Conservation (phyloP, 2,797 vertebrate genomes). For the Amphiprion clarkii region DNA sequence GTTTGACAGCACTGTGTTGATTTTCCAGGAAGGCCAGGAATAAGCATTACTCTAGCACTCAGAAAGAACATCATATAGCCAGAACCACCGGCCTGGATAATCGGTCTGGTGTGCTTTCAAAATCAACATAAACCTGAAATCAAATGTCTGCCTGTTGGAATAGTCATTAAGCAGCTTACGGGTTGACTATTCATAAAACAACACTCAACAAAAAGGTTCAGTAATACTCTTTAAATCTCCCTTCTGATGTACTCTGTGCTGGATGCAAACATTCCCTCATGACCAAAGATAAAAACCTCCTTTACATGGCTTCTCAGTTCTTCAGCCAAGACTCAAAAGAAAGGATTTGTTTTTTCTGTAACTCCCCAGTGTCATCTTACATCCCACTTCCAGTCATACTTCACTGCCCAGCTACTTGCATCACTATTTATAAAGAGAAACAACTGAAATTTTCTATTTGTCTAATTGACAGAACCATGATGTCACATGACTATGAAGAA, state of each 20-base stretch:
- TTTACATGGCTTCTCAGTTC: constrained; percentile 62
- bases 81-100: constrained; percentile 39
- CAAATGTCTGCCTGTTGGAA: constrained; percentile 59
- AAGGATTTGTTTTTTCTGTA: background rate
- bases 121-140: constrained; percentile 60
- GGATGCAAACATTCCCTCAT: constrained; percentile 44
- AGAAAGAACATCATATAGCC: constrained; percentile 38
- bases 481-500: constrained; percentile 54
- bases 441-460: constrained; percentile 9
- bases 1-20: constrained; percentile 69
- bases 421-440: constrained; percentile 33
- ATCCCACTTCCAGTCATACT: constrained; percentile 47
- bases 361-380: constrained; percentile 35
- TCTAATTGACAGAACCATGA: constrained; percentile 46
- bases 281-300: constrained; percentile 62
- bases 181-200: constrained; percentile 46
- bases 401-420: constrained; percentile 27
- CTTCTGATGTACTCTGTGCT: constrained; percentile 43
- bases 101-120: constrained; percentile 46
- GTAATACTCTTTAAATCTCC: constrained; percentile 46
- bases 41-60: constrained; percentile 57
- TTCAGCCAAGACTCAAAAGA: constrained; percentile 61
- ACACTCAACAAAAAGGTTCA: constrained; percentile 43
- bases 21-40: constrained; percentile 60
- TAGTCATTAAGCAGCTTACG: constrained; percentile 48